A percentile compares a stretch with the other conserved stretches of the same genome.
phyloP scores from a whole-genome alignment of 2,113 vertebrate genomes.

The Passer montanus region DNA sequence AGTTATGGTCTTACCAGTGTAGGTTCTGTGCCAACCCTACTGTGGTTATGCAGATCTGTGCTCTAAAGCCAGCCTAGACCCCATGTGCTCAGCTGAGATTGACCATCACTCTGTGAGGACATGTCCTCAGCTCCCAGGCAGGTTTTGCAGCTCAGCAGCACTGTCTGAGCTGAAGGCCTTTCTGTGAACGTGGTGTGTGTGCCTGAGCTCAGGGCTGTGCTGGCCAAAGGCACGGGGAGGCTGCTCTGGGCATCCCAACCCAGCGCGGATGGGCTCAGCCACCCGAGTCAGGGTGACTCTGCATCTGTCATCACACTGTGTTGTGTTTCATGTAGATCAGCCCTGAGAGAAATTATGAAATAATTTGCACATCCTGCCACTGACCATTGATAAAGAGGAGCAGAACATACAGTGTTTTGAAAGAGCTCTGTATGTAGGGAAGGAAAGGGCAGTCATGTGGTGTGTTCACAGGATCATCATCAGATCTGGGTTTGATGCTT shows the following conservation, averaged over 20 bases:
- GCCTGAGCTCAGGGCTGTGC: not conserved
- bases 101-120: accelerated
- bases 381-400: not conserved
- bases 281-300: not conserved
- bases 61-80: not conserved
- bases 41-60: not conserved
- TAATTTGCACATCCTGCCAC: not conserved
- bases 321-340: not conserved
- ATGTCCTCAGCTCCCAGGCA: not conserved
- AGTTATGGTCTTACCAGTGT: not conserved
- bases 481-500: not conserved
- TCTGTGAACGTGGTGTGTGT: not conserved
- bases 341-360: not conserved
- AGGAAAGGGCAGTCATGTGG: slow-evolving; percentile 2
- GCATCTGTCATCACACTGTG: not conserved
- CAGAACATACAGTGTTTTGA: not conserved
- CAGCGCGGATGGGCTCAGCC: not conserved
- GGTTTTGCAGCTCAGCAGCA: not conserved
- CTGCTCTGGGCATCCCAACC: not conserved
- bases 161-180: not conserved
- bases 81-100: accelerated
- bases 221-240: not conserved
- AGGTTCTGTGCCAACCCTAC: not conserved
- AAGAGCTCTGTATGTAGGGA: not conserved
- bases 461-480: slow-evolving; percentile 16